Conservation (phyloP, 37 sponge, comb jelly and placozoan genomes). For the Ianthella basta region DNA sequence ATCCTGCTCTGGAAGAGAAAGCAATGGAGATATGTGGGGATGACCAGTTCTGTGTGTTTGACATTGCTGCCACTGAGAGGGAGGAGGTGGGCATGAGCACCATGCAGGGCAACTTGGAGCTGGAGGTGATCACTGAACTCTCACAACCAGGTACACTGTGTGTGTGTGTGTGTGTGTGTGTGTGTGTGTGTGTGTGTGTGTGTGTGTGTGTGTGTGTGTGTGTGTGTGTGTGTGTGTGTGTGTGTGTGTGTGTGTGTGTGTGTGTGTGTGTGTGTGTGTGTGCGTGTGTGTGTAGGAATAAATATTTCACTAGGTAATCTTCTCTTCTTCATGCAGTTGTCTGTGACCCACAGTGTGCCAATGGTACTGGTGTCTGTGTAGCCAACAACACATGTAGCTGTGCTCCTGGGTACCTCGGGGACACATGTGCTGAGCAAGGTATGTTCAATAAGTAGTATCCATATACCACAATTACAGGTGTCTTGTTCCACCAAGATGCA, state of each 20-base stretch:
- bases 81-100: conserved; percentile 59
- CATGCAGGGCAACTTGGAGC: conserved; percentile 28
- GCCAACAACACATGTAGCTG: conserved; percentile 59
- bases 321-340: not conserved
- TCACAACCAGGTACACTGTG: conserved; percentile 45
- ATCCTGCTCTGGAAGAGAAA: conserved; percentile 36
- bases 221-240: too few relatives aligned
- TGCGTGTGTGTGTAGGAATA: too few relatives aligned
- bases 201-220: too few relatives aligned
- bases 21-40: conserved; percentile 51
- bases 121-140: conserved; percentile 41
- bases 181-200: not conserved
- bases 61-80: conserved; percentile 61
- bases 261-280: too few relatives aligned
- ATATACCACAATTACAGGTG: too few relatives aligned
- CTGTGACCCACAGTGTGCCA: conserved; percentile 67
- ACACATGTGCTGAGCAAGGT: conserved; percentile 35
- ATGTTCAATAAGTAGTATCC: not conserved
- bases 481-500: too few relatives aligned
- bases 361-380: conserved; percentile 64
- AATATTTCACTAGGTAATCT: too few relatives aligned
- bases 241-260: too few relatives aligned
- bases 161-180: not conserved
- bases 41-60: conserved; percentile 63
- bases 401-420: conserved; percentile 53